Evolutionary conservation across 2,113 vertebrate genomes (phyloP).

Genomic region (Corynorhinus townsendii): DNA sequence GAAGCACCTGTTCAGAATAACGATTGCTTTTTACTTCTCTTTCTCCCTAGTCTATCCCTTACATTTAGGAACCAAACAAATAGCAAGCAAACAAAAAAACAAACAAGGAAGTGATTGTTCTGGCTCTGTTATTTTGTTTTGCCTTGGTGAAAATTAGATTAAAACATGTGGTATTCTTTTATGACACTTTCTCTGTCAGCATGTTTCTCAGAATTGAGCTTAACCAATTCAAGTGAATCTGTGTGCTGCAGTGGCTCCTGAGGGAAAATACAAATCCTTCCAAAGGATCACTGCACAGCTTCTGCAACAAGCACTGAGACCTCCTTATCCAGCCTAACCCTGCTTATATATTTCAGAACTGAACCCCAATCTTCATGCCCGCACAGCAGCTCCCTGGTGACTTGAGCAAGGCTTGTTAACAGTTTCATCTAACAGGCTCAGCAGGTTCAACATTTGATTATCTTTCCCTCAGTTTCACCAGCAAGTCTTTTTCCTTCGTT

Average conservation of each 20-base stretch:
- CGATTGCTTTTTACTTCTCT: not conserved
- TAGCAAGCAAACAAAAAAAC: not conserved
- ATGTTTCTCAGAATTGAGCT: constrained; percentile 13
- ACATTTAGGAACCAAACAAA: not conserved
- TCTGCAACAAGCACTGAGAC: constrained; percentile 58
- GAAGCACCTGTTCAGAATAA: not conserved
- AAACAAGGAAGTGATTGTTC: not conserved
- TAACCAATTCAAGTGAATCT: constrained; percentile 28
- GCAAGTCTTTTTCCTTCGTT: constrained; percentile 74
- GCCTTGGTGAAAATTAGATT: not conserved
- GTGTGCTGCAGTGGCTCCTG: constrained; percentile 68
- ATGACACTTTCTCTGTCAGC: constrained; percentile 38
- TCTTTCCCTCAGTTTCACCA: constrained; percentile 74
- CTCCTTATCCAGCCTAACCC: constrained; percentile 66
- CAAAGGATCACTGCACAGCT: constrained; percentile 65
- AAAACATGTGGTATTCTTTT: not conserved
- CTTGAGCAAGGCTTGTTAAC: constrained; percentile 71
- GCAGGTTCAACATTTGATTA: constrained; percentile 78
- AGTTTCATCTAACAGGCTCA: constrained; percentile 78
- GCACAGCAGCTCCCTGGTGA: constrained; percentile 69
- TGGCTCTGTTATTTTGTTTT: not conserved
- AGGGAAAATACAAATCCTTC: constrained; percentile 72
- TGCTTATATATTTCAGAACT: constrained; percentile 76
- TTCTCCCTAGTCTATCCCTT: not conserved
- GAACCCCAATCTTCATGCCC: constrained; percentile 68